Evolutionary conservation across 2,113 vertebrate genomes (phyloP), one percentile per base, ranked within the genome.

Genomic region (Ornithorhynchus anatinus): DNA sequence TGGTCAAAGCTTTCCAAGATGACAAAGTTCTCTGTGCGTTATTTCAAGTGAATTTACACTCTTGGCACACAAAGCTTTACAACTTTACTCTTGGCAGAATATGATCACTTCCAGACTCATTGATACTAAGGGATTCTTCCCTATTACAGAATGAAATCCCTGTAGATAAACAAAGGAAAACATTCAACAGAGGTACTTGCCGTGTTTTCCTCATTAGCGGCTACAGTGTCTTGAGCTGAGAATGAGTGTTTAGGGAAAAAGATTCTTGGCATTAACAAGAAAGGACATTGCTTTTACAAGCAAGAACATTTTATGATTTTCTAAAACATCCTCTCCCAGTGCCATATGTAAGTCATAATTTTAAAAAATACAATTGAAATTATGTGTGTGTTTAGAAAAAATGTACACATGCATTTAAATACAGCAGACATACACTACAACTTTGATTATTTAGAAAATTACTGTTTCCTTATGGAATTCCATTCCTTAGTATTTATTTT

Each of bases 261-360:
- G 69, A 75, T 79, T 84, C 72, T 80, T 87, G 80, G 84, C 80
- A 86, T 86, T 89, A 89, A 90, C 74, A 89, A 87, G 89, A 88
- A 88, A 88, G 86, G 88, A 86, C 89, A 80, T 88, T 84, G 86
- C 62, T 87, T 91, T 91, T 86, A 86, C 82, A 89, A 82, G 84
- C 61, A 91, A 80, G 65, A 85, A 67, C 76, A 72, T 36, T 81
- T 88, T 77, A 84, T 70, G 50, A 68, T 76, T 90, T 85, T 91
- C 78, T 86, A 81, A 89, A 86, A 82, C 60, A 79, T 91, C 71
- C 74, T 90, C 82, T 88, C 78, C 70, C 66, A 77, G 84, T 86
- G 81, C 84, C 79, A 87, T 81, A 86, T 80, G 75, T 79, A 92
- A 90, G 84, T 81, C 76, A 82, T 87, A 84, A 82, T 82, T 76